These are phyloP conservation scores for Melangyna quadrimaculata DNA, from an alignment of 2,888 invertebrate species.

Conservation along the genomic window DNA sequence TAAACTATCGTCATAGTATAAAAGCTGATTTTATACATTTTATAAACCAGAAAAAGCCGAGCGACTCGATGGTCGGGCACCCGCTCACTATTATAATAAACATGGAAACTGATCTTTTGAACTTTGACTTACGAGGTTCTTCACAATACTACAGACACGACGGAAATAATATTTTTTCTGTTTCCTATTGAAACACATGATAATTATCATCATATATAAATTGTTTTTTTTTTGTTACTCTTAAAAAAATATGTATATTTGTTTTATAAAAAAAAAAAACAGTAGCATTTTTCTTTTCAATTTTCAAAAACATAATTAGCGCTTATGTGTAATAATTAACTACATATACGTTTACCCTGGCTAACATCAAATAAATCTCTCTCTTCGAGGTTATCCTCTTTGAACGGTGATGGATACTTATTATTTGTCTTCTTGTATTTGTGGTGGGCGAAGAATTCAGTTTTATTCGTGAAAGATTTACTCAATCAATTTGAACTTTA, in stretches of 20 bases:
- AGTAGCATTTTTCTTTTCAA: neutral
- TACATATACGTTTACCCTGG: neutral
- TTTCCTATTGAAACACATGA: neutral
- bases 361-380: conserved; percentile 8
- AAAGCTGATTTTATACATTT: too few species aligned
- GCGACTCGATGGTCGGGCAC: too few species aligned
- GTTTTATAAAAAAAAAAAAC: conserved; percentile 3
- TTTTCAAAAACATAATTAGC: conserved; percentile 14
- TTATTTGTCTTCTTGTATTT: neutral
- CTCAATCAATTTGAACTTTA: conserved; percentile 66
- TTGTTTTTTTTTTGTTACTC: neutral
- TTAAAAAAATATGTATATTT: neutral
- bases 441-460: conserved; percentile 44
- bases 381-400: neutral
- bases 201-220: too few species aligned
- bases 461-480: conserved; percentile 49
- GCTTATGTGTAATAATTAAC: conserved; percentile 6
- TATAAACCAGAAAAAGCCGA: too few species aligned
- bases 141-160: too few species aligned
- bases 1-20: too few species aligned
- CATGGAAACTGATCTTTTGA: too few species aligned
- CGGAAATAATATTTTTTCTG: neutral
- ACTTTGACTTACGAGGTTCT: too few species aligned
- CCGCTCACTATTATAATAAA: too few species aligned
- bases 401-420: neutral